Percentiles rank a stretch among this genome's conserved stretches.
Conservation (phyloP, 2,113 vertebrate species). For the Pomatostomus ruficeps region DNA sequence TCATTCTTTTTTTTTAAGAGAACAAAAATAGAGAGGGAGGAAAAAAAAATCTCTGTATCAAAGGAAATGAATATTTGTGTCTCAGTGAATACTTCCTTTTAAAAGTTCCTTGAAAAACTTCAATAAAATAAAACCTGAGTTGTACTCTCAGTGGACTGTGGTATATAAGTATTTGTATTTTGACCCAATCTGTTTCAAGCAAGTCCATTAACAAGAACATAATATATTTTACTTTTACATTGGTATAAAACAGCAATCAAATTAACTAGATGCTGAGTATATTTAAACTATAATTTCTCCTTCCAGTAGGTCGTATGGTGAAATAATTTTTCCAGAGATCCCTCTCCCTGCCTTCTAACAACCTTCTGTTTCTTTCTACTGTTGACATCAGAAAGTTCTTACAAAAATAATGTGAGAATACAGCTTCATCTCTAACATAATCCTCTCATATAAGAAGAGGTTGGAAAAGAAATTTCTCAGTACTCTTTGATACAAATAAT, state of each 20-base stretch:
- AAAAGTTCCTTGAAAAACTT: background rate
- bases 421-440: background rate
- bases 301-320: background rate
- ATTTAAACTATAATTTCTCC: background rate
- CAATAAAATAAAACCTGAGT: slow-evolving; percentile 24
- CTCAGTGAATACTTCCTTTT: background rate
- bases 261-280: background rate
- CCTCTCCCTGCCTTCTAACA: background rate
- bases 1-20: background rate
- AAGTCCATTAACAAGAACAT: background rate
- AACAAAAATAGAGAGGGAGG: background rate
- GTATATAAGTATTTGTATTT: background rate
- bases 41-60: background rate
- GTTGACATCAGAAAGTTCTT: background rate
- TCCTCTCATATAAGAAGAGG: background rate
- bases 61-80: background rate
- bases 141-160: background rate
- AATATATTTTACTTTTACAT: background rate
- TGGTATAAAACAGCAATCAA: background rate
- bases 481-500: background rate
- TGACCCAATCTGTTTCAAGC: background rate
- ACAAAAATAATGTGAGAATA: background rate
- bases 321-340: background rate
- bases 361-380: background rate
- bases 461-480: background rate